Evolutionary conservation across 2,888 invertebrate species (phyloP).

Genomic region (Drosophila leonis): DNA sequence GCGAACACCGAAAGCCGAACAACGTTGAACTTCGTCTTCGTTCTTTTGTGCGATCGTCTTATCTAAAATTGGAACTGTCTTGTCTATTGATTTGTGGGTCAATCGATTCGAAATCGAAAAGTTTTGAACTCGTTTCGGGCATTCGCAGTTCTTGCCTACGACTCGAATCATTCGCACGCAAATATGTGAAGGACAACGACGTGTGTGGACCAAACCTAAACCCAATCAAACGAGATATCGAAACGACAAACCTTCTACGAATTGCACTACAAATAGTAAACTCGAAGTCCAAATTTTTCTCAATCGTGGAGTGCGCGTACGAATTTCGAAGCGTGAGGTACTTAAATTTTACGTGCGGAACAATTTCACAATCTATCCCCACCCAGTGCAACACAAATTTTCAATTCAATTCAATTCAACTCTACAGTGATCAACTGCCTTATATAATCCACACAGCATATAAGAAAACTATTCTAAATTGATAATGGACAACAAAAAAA

Average conservation of each 20-base stretch:
- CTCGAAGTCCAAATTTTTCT: constrained; percentile 52
- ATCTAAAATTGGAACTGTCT: constrained; percentile 70
- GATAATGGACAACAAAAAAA: constrained; percentile 28
- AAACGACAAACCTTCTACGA: constrained; percentile 53
- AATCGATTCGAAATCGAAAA: constrained; percentile 78
- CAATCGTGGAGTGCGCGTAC: constrained; percentile 76
- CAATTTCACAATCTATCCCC: constrained; percentile 20
- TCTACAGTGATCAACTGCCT: constrained; percentile 10
- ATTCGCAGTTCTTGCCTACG: constrained; percentile 64
- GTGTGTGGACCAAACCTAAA: constrained; percentile 61
- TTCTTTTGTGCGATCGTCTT: constrained; percentile 29
- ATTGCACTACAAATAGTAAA: constrained; percentile 53
- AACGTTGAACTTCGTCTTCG: constrained; percentile 41
- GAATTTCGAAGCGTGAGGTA: constrained; percentile 79
- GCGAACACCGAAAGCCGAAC: constrained; percentile 48
- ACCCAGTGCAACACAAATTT: constrained; percentile 29
- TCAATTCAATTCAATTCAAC: constrained; percentile 14
- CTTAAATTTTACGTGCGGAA: constrained; percentile 38
- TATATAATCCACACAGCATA: constrained; percentile 38
- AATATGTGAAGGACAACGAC: constrained; percentile 81
- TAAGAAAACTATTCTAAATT: constrained; percentile 22
- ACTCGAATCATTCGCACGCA: constrained; percentile 77
- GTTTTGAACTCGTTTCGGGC: constrained; percentile 80
- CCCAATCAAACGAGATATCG: constrained; percentile 33
- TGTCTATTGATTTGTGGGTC: constrained; percentile 70